These are phyloP conservation scores for Fundulus diaphanus DNA, from an alignment of 2,797 vertebrate species.

Conservation along the genomic window DNA sequence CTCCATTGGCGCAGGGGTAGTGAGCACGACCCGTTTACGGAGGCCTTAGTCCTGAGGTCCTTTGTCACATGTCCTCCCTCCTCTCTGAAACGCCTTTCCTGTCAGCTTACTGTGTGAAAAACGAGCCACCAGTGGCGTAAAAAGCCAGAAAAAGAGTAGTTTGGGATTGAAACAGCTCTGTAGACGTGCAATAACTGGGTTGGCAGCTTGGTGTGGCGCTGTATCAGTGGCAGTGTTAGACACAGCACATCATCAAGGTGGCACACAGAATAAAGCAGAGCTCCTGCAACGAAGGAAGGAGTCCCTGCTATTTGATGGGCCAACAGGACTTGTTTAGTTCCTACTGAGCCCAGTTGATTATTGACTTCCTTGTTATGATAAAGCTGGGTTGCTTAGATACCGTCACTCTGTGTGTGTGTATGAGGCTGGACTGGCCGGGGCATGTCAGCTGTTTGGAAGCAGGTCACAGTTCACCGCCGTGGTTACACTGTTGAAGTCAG, in stretches of 20 bases:
- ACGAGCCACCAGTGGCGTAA: too few species aligned
- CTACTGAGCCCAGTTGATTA: neutral
- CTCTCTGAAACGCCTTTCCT: too few species aligned
- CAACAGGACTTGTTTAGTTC: neutral
- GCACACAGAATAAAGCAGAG: neutral
- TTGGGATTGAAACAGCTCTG: too few species aligned
- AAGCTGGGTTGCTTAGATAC: neutral
- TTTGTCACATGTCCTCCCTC: too few species aligned
- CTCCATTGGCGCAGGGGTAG: too few species aligned
- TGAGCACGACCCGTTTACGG: too few species aligned
- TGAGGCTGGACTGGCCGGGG: conserved; percentile 27
- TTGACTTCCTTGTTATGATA: neutral
- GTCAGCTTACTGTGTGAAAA: too few species aligned
- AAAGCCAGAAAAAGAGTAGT: too few species aligned
- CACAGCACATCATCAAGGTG: neutral
- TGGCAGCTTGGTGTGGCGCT: too few species aligned
- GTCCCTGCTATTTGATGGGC: neutral
- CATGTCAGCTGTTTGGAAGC: conserved; percentile 48
- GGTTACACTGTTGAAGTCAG: neutral
- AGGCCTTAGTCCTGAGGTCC: too few species aligned
- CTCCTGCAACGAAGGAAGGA: neutral
- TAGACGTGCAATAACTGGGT: too few species aligned
- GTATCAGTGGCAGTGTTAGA: neutral
- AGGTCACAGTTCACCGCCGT: neutral
- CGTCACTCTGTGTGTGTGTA: neutral